A percentile compares a stretch with the other conserved stretches of the same genome.
Evolutionary conservation across 2,888 invertebrate species (phyloP).

Genomic region (Ctenicera cuprea): DNA sequence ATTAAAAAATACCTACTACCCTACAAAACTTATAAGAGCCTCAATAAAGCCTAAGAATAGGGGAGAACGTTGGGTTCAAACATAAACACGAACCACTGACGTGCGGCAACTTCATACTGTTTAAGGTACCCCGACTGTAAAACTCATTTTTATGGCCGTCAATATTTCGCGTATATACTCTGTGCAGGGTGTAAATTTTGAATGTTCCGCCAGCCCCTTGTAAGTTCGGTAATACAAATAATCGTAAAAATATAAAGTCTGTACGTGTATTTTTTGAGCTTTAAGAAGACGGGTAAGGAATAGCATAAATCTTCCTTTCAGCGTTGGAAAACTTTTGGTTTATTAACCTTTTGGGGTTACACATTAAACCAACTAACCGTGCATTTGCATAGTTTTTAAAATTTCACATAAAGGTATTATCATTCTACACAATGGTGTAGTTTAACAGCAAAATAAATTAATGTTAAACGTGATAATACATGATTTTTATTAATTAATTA

Average conservation of each 20-base stretch:
- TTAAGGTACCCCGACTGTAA: constrained; percentile 29
- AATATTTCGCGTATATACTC: constrained; percentile 29
- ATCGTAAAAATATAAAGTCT: constrained; percentile 28
- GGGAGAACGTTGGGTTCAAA: constrained; percentile 34
- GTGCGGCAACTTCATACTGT: constrained; percentile 36
- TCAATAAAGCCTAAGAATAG: constrained; percentile 29
- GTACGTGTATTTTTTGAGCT: constrained; percentile 18
- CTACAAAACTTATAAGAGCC: constrained; percentile 27
- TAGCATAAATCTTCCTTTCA: too few species aligned
- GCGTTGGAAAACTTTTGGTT: too few species aligned
- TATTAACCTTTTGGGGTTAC: too few species aligned
- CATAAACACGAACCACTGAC: constrained; percentile 39
- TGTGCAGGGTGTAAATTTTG: constrained; percentile 24
- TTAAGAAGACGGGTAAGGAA: background rate
- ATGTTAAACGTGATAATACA: too few species aligned
- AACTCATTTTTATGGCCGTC: constrained; percentile 31
- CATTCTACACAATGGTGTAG: too few species aligned
- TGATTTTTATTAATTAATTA: too few species aligned
- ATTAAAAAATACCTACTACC: constrained; percentile 42
- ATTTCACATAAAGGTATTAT: too few species aligned
- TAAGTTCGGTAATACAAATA: constrained; percentile 30
- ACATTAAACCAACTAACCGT: too few species aligned
- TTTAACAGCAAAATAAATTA: too few species aligned
- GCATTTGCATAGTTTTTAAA: too few species aligned
- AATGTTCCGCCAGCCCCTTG: constrained; percentile 25